Evolutionary conservation across 2,113 vertebrate species (phyloP).

Genomic region (Rhea americana): DNA sequence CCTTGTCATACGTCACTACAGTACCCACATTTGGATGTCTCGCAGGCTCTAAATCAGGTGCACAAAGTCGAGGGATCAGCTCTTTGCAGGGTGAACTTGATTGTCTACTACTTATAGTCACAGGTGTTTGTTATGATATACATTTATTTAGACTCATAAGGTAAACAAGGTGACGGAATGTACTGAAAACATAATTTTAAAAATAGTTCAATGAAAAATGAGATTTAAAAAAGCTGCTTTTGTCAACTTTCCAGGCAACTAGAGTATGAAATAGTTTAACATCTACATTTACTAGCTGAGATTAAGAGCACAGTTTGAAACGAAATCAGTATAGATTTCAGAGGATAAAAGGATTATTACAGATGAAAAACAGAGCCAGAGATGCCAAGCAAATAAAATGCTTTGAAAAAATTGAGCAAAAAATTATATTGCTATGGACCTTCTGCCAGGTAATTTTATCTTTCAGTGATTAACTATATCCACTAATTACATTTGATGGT

Average conservation of each 20-base stretch:
- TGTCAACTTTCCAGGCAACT: neutral
- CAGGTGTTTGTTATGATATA: neutral
- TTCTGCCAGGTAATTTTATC: neutral
- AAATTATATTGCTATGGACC: neutral
- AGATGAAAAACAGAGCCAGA: conserved; percentile 28
- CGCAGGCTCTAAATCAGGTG: neutral
- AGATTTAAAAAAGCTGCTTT: neutral
- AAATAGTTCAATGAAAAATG: neutral
- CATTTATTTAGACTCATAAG: neutral
- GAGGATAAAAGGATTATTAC: conserved; percentile 36
- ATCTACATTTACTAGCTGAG: conserved; percentile 8
- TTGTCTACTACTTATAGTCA: neutral
- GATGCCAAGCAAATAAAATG: conserved; percentile 22
- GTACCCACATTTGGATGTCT: neutral
- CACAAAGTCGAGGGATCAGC: neutral
- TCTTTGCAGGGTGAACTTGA: neutral
- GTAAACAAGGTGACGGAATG: neutral
- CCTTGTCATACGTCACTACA: rapidly evolving
- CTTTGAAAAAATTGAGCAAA: neutral
- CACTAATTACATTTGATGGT: neutral
- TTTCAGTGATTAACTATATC: neutral
- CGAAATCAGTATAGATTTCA: neutral
- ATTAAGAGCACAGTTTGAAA: conserved; percentile 33
- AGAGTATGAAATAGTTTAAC: neutral
- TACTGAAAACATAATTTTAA: neutral